phyloP scores from a whole-genome alignment of 2,797 vertebrate genomes.

The Sarcoramphus papa region DNA sequence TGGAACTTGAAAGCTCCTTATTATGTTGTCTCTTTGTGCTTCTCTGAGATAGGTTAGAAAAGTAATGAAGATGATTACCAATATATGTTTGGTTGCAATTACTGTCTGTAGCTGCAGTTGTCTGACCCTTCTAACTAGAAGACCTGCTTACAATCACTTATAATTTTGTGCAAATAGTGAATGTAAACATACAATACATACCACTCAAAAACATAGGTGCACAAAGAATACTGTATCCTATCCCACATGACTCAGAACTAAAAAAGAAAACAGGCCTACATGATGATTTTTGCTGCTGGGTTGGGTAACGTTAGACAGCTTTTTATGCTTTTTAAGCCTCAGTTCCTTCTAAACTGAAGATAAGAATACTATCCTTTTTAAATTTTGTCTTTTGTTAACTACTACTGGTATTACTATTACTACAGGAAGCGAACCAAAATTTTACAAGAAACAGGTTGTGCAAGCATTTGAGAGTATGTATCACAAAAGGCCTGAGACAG shows the following conservation, averaged over 20 bases:
- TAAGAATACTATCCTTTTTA: neutral
- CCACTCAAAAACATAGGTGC: neutral
- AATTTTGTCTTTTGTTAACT: neutral
- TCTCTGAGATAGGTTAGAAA: neutral
- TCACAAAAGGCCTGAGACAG: neutral
- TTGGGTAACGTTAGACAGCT: neutral
- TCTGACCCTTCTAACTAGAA: neutral
- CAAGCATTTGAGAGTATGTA: neutral
- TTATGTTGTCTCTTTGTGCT: neutral
- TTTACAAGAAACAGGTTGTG: neutral
- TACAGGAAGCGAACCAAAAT: neutral
- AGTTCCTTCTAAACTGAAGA: neutral
- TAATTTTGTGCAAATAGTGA: neutral
- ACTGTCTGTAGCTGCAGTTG: neutral
- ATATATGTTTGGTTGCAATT: neutral
- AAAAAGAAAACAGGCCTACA: neutral
- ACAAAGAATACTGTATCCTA: neutral
- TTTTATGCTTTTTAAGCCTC: neutral
- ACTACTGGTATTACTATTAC: neutral
- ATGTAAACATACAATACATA: neutral
- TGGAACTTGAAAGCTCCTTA: neutral
- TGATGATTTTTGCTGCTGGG: neutral
- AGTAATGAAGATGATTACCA: neutral
- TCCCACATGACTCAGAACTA: neutral
- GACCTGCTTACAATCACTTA: neutral